phyloP scores from a whole-genome alignment of 2,888 invertebrate species.

The Sphinx pinastri region DNA sequence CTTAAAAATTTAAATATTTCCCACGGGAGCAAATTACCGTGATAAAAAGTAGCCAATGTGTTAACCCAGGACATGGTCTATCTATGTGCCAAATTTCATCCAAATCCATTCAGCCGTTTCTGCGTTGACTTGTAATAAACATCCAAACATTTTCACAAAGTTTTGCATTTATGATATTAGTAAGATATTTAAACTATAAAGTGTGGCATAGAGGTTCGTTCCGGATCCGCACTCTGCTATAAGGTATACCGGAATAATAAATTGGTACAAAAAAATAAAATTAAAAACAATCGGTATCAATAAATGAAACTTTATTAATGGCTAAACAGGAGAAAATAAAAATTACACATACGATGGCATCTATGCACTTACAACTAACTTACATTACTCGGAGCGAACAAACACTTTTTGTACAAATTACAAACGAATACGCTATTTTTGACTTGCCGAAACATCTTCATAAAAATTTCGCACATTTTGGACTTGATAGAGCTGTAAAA shows the following conservation, averaged over 20 bases:
- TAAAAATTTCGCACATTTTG: slow-evolving; percentile 24
- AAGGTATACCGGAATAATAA: no score
- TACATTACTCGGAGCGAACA: slow-evolving; percentile 31
- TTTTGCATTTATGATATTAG: no score
- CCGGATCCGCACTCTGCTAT: no score
- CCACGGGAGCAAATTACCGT: no score
- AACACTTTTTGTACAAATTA: slow-evolving; percentile 28
- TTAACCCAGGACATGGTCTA: no score
- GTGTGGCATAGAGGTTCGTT: no score
- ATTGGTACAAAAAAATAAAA: slow-evolving; percentile 21
- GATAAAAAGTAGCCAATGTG: no score
- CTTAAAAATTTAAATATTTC: no score
- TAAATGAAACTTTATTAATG: slow-evolving; percentile 77
- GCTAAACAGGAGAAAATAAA: slow-evolving; percentile 74
- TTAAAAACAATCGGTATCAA: slow-evolving; percentile 48
- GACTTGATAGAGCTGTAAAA: background rate
- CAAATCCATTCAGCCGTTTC: background rate
- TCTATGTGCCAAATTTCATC: no score
- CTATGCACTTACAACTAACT: slow-evolving; percentile 54
- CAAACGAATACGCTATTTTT: slow-evolving; percentile 29
- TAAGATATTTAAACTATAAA: no score
- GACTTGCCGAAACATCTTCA: slow-evolving; percentile 31
- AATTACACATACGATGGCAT: slow-evolving; percentile 77
- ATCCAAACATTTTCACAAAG: no score
- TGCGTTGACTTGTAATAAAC: background rate